Percentiles rank a stretch among this genome's conserved stretches.
Evolutionary conservation across 1,140 invertebrate genomes (phyloP).

Genomic region (Caenorhabditis tropicalis): DNA sequence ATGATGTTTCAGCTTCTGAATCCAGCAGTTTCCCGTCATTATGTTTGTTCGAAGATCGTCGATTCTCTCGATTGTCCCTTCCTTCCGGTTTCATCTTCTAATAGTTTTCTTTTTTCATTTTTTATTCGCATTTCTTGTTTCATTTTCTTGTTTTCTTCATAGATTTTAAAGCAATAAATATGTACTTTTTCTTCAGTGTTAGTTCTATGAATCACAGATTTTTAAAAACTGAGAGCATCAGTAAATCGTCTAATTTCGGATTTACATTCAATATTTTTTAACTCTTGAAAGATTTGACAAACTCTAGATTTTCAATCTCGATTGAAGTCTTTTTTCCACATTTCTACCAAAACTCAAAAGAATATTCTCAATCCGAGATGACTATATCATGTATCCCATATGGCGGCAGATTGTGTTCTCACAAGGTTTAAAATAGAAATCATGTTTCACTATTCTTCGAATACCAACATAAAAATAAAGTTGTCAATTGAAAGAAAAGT

Average conservation of each 20-base stretch:
- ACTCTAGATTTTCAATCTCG: too few species aligned
- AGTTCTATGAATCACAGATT: too few species aligned
- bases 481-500: background rate
- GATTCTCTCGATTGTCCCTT: constrained; percentile 30
- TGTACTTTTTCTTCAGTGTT: background rate
- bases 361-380: too few species aligned
- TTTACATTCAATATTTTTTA: too few species aligned
- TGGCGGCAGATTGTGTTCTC: too few species aligned
- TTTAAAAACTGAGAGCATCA: too few species aligned
- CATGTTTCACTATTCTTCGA: background rate
- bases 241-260: too few species aligned
- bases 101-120: background rate
- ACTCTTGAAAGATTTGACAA: too few species aligned
- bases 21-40: constrained; percentile 11
- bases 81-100: background rate
- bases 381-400: too few species aligned
- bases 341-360: too few species aligned
- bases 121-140: background rate
- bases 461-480: background rate
- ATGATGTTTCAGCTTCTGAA: background rate
- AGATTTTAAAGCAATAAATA: constrained; percentile 24
- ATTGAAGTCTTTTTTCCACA: too few species aligned
- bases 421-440: too few species aligned
- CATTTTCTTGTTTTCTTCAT: background rate
- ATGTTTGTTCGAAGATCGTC: constrained; percentile 2